Evolutionary conservation across 1,140 invertebrate species (phyloP), one percentile per base, ranked within the genome.

Genomic region (Nebria ingens): DNA sequence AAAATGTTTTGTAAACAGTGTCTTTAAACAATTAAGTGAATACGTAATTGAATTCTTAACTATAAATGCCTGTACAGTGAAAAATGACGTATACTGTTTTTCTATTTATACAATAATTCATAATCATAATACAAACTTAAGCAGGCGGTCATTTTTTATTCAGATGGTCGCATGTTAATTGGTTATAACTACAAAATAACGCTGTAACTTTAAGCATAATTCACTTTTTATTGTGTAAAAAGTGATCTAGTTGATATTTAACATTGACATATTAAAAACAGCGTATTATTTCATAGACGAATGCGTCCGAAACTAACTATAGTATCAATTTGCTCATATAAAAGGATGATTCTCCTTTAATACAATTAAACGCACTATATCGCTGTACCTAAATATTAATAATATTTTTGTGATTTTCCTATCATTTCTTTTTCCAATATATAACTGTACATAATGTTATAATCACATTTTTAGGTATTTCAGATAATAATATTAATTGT

Each of bases 281-380:
- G n/a, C n/a, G n/a, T n/a, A n/a, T n/a, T n/a, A n/a, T n/a, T n/a
- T 34, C 6, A 34, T 6, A 34, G 25, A 34, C 6, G 25, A 9
- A 6, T 34, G 25, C 25, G 25, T 34, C 6, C 25, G 6, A 34
- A 34, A 34, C 9, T 45, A 45, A 45, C 17, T 45, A 9, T 45
- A 45, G 40, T 45, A 45, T 45, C 40, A 3, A 45, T 45, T 45
- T 45, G 40, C 40, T 45, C 40, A 45, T 45, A 45, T 45, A 45
- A 45, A 17, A 45, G 15, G 4, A 45, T 12, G 17, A 9, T 45
- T 12, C 40, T 45, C 40, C 40, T 12, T 45, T n/a, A n/a, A n/a
- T 45, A 12, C 6, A 45, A n/a, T n/a, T 11, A 45, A 12, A 45
- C 40, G 40, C 40, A 45, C 40, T 45, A 11, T 11, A 45, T 45